Evolutionary conservation across 2,113 vertebrate genomes (phyloP).

Genomic region (Muntiacus reevesi): DNA sequence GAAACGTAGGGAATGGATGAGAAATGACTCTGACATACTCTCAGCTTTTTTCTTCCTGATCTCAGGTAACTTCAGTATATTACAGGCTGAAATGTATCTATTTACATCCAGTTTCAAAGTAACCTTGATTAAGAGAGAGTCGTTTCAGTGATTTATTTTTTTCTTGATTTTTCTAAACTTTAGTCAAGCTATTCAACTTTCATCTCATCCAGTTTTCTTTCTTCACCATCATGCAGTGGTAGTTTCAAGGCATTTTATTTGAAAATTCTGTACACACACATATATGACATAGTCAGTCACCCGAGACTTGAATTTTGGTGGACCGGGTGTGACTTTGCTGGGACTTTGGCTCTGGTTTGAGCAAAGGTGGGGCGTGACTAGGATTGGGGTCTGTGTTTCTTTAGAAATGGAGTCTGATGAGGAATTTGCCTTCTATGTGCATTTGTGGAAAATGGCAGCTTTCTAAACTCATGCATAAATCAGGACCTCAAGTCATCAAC

Average conservation of each 20-base stretch:
- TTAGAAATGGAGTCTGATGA: neutral
- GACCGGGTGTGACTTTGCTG: neutral
- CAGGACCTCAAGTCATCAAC: neutral
- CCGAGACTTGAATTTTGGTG: neutral
- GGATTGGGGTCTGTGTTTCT: neutral
- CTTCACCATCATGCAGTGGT: neutral
- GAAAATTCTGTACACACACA: neutral
- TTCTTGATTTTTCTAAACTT: neutral
- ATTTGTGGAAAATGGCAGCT: neutral
- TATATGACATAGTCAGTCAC: neutral
- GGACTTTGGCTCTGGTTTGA: neutral
- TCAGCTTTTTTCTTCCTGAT: neutral
- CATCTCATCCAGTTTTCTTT: neutral
- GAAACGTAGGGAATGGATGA: neutral
- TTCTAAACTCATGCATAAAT: constrained; percentile 26
- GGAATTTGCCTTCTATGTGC: constrained; percentile 35
- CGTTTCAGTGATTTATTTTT: neutral
- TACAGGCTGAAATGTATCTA: neutral
- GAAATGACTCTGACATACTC: neutral
- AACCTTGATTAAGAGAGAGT: neutral
- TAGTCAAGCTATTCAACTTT: neutral
- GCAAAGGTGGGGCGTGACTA: neutral
- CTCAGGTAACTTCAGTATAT: neutral
- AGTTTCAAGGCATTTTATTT: neutral
- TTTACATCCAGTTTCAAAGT: neutral